Base-by-base conservation (phyloP, 2,888 invertebrate species). In the Nephrocerus scutellatus region DNA sequence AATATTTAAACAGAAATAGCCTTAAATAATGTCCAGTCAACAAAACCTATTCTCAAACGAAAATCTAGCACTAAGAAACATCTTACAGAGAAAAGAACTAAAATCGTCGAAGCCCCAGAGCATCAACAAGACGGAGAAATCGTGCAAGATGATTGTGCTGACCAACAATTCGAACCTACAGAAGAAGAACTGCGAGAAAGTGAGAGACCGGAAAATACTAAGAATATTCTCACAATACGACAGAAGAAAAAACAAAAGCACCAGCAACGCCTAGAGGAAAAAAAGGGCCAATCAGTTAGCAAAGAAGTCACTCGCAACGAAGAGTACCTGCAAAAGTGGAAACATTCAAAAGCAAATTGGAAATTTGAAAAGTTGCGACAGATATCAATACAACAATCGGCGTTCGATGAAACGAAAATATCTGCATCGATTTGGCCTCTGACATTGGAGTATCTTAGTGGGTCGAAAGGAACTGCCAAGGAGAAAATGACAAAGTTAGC, bases 311-410 rank as follows among this genome's bases (percentile, higher is more conserved):
- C 74, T 29, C 77, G 77, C 43, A 79, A 79, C 42, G 66, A 79
- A 13, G 77, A 72, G 54, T 85, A 85, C 57, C 60, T 85, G 34
- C 76, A 76, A 2, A 75, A 79, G 55, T 87, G 87, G 86, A 81
- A 84, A 61, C 72, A 82, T 56, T 72, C 76, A 43, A 74, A 68
- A 47, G 66, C 66, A 29, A 75, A 81, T 52, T 87, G 87, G 87
- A 87, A 84, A 62, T 87, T 87, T 59, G 82, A 82, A 64, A 87
- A 87, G 63, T 64, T 79, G 2, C 76, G 77, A 43, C 87, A 87
- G 68, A 75, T 80, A n/a, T 85, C 84, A 75, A 68, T 87, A 33
- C 77, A 77, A 49, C 79, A 80, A 47, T 74, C 82, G 53, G 75
- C 83, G 52, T 77, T 83, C 48, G 76, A 81, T 42, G 65, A 72